phyloP scores from a whole-genome alignment of 2,888 invertebrate genomes.

The Brachylomia viminalis region DNA sequence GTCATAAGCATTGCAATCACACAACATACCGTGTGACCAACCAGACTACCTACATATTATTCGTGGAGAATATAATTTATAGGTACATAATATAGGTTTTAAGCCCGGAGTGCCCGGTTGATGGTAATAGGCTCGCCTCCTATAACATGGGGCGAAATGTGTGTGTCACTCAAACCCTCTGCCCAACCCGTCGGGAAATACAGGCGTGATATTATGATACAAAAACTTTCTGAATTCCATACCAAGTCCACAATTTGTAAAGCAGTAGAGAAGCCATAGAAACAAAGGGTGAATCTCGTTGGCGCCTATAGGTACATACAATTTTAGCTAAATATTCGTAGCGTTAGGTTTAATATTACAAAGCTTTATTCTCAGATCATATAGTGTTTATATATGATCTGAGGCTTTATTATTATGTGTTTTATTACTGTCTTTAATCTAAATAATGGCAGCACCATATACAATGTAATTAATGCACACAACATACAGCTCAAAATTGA shows the following conservation, averaged over 20 bases:
- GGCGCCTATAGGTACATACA: not conserved
- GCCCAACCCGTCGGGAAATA: too few species aligned
- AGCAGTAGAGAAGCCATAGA: not conserved
- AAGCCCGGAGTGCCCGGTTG: not conserved
- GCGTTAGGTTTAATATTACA: not conserved
- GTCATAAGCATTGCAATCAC: constrained; percentile 67
- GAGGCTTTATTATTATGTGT: too few species aligned
- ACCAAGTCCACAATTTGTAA: not conserved
- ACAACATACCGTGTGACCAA: constrained; percentile 46
- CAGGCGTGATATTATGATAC: too few species aligned
- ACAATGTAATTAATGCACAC: not conserved
- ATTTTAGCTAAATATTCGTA: not conserved
- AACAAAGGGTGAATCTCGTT: not conserved
- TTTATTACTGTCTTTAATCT: not conserved
- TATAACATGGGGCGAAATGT: not conserved
- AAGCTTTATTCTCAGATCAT: too few species aligned
- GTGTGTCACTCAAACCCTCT: not conserved
- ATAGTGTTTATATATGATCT: too few species aligned
- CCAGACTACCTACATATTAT: constrained; percentile 16
- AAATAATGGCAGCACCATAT: not conserved
- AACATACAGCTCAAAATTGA: not conserved
- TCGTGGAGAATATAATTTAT: not conserved
- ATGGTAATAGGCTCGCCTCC: not conserved
- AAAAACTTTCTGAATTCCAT: too few species aligned
- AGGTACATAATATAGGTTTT: too few species aligned